phyloP scores from a whole-genome alignment of 2,888 invertebrate species.

The Hymenopus coronatus region DNA sequence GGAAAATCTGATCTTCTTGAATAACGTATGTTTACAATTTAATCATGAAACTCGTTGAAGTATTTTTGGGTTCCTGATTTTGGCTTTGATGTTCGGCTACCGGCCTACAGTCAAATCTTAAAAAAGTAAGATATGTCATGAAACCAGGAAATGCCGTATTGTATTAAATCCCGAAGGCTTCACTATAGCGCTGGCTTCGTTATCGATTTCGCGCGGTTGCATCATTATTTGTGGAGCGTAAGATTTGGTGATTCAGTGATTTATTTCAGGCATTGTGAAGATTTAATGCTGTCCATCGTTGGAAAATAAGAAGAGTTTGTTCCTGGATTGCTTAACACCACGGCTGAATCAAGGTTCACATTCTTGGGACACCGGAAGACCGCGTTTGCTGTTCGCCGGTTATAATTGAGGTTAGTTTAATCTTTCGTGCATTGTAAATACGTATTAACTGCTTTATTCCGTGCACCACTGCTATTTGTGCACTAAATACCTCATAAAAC shows the following conservation, averaged over 20 bases:
- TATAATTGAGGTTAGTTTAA: neutral
- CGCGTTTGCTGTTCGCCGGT: neutral
- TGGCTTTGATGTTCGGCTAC: too few relatives aligned
- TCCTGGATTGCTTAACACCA: neutral
- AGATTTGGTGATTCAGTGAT: too few relatives aligned
- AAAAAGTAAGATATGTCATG: neutral
- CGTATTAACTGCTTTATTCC: neutral
- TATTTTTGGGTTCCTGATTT: too few relatives aligned
- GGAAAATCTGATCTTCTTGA: too few relatives aligned
- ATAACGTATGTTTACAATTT: too few relatives aligned
- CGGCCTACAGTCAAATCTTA: too few relatives aligned
- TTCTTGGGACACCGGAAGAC: neutral
- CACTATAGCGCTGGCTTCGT: neutral
- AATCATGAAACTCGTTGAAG: too few relatives aligned
- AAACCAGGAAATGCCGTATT: neutral
- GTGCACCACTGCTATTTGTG: neutral
- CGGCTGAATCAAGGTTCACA: neutral
- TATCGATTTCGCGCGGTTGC: neutral
- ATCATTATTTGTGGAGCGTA: neutral
- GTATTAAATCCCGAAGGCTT: neutral
- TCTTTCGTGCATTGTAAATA: neutral
- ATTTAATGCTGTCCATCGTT: neutral
- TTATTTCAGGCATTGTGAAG: neutral
- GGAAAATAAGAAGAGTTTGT: neutral
- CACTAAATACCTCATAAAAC: neutral